Evolutionary conservation across 2,888 invertebrate species (phyloP).

Genomic region (Agonopterix heracliana): DNA sequence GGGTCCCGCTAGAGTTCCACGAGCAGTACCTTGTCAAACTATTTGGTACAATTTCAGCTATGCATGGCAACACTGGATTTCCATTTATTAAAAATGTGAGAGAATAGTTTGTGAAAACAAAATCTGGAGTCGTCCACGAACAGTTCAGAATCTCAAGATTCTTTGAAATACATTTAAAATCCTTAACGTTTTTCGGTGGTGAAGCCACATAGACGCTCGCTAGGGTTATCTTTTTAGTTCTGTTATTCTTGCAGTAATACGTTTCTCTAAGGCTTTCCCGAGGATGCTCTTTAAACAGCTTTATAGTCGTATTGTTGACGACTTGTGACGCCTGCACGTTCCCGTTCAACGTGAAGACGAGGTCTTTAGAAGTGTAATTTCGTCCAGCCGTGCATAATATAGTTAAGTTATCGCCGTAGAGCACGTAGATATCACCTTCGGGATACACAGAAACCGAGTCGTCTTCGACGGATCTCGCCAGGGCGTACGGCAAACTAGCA

Average conservation of each 20-base stretch:
- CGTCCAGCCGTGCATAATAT: conserved; percentile 78
- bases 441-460: conserved; percentile 65
- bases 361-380: conserved; percentile 51
- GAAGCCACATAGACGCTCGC: conserved; percentile 60
- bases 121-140: conserved; percentile 79
- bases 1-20: conserved; percentile 46
- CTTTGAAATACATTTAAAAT: conserved; percentile 83
- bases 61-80: conserved; percentile 29
- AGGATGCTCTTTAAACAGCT: conserved; percentile 68
- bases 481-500: conserved; percentile 49
- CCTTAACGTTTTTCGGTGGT: conserved; percentile 78
- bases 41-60: conserved; percentile 23
- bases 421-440: conserved; percentile 73
- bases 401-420: conserved; percentile 77
- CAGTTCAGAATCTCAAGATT: conserved; percentile 86
- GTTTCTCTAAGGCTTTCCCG: conserved; percentile 14
- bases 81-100: conserved; percentile 43
- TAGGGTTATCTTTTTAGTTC: conserved; percentile 38
- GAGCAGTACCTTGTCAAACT: conserved; percentile 32
- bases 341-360: conserved; percentile 51
- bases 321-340: conserved; percentile 46
- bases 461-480: conserved; percentile 20
- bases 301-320: conserved; percentile 79
- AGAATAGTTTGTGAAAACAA: conserved; percentile 37
- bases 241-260: conserved; percentile 72